Evolutionary conservation across 1,140 invertebrate genomes (phyloP), one percentile per base, ranked within the genome.

Genomic region (Stegodyphus dumicola): DNA sequence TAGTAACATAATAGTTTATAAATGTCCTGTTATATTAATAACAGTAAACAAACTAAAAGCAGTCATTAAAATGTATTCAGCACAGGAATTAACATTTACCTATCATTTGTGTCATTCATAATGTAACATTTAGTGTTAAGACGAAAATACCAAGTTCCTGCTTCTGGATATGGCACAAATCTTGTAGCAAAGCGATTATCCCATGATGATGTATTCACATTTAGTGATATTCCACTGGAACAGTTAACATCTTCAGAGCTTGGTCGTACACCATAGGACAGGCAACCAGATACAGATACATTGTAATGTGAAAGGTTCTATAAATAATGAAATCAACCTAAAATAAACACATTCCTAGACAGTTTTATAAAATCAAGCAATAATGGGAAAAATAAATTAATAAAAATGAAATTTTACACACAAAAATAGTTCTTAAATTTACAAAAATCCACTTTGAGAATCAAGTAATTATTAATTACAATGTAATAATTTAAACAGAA

Each of bases 141-240:
- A 64, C 75, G 75, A 56, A 85, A 66, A 65, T 85, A 87, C 86
- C 86, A 87, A 49, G 69, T 90, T 0, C 95, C 95, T 15, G 93
- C 93, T 88, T 96, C 95, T 0, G 95, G 95, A 89, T 93, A 96
- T 1, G 95, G 95, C 13, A 96, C 93, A 86, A 94, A 92, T 6
- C 94, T 88, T 73, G 86, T 90, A 52, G 88, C 88, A 70, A 92
- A 87, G 3, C 88, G 86, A 87, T 87, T 88, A 13, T 90, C 87
- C 75, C 86, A 75, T 9, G 89, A 90, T 51, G 73, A 77, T 4
- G 91, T 92, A 2, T 92, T 92, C 17, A 93, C 92, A 64, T 92
- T 92, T 2, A 93, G 90, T 76, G 91, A 90, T 5, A 92, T 91
- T 85, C 92, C 91, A 92, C 93, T 73, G 90, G 92, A 86, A 93